phyloP scores from a whole-genome alignment of 1,140 invertebrate genomes.

The Calliphora vicina region DNA sequence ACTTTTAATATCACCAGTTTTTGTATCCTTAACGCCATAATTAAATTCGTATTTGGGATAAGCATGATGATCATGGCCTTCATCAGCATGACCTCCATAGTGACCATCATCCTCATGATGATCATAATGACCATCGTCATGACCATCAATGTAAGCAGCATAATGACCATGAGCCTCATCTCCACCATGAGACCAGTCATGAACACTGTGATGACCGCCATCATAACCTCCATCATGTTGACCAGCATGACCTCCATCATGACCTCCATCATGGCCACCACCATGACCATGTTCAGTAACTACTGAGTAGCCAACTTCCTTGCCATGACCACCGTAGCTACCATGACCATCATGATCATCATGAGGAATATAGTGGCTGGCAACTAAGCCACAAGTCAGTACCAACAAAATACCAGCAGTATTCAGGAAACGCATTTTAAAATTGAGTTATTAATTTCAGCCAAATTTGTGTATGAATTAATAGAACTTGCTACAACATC shows the following conservation, averaged over 20 bases:
- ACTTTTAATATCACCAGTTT: constrained; percentile 15
- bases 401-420: too few relatives aligned
- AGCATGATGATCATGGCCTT: background rate
- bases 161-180: background rate
- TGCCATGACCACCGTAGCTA: background rate
- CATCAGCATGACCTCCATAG: background rate
- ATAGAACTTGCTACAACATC: too few relatives aligned
- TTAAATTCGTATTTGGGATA: constrained; percentile 23
- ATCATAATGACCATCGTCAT: background rate
- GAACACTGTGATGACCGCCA: background rate
- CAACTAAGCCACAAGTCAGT: too few relatives aligned
- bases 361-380: background rate
- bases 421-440: too few relatives aligned
- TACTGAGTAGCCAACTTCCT: background rate
- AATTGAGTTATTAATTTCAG: too few relatives aligned
- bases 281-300: background rate
- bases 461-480: too few relatives aligned
- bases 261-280: background rate
- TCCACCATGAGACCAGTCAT: too few relatives aligned
- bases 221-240: background rate
- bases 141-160: background rate
- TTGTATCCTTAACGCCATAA: constrained; percentile 22
- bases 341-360: background rate
- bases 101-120: background rate
- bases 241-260: background rate